phyloP scores from a whole-genome alignment of 1,140 invertebrate genomes.

The Metaphire vulgaris region DNA sequence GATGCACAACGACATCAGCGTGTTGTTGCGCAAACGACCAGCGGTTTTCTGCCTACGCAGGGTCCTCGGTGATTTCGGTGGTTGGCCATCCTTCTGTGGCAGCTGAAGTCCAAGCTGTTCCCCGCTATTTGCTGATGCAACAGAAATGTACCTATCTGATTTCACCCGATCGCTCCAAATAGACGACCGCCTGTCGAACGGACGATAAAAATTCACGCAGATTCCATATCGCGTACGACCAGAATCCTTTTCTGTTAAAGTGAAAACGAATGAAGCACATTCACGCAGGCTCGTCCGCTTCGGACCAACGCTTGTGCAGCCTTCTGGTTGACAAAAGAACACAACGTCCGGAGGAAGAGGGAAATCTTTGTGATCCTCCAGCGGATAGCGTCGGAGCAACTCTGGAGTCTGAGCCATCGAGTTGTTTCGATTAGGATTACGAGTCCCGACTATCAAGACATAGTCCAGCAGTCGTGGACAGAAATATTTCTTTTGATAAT shows the following conservation, averaged over 20 bases:
- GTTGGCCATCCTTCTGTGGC: conserved; percentile 10
- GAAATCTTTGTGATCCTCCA: conserved; percentile 93
- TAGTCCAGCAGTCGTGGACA: conserved; percentile 74
- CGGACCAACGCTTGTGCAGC: conserved; percentile 81
- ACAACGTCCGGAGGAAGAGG: conserved; percentile 93
- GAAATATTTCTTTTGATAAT: conserved; percentile 52
- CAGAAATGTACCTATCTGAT: not conserved
- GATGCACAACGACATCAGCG: conserved; percentile 91
- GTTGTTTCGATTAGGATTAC: conserved; percentile 57
- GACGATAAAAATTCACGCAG: conserved; percentile 96
- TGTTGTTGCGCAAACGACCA: conserved; percentile 57
- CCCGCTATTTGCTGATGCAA: not conserved
- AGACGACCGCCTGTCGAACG: conserved; percentile 61
- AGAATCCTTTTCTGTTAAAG: conserved; percentile 97
- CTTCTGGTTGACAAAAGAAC: conserved; percentile 99
- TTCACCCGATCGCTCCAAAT: no score
- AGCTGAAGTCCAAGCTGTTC: conserved; percentile 18
- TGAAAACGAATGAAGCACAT: conserved; percentile 94
- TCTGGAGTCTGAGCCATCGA: conserved; percentile 51
- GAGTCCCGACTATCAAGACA: conserved; percentile 86
- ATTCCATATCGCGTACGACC: conserved; percentile 74
- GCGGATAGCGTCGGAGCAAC: conserved; percentile 73
- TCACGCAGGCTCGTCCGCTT: conserved; percentile 66
- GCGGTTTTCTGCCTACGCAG: conserved; percentile 37
- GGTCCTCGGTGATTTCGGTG: no score